phyloP scores from a whole-genome alignment of 2,797 vertebrate genomes.

The Alosa sapidissima region DNA sequence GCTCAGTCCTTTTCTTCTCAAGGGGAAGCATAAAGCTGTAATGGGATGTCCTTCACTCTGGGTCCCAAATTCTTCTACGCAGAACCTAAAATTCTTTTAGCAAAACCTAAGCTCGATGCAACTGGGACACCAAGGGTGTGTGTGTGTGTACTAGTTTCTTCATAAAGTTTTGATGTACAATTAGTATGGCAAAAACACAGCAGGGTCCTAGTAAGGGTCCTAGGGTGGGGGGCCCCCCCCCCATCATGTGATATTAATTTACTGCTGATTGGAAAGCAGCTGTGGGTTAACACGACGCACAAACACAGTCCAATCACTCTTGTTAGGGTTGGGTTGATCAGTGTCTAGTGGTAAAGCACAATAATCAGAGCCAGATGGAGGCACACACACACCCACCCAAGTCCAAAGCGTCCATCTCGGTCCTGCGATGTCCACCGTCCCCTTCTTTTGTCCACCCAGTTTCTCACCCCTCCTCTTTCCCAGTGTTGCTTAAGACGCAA shows the following conservation, averaged over 20 bases:
- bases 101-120: not conserved
- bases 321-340: not conserved
- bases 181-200: too few species aligned
- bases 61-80: not conserved
- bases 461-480: not conserved
- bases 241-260: not conserved
- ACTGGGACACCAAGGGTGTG: not conserved
- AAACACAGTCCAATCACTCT: not conserved
- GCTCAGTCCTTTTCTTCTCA: not conserved
- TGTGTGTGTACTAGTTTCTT: not conserved
- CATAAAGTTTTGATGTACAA: too few species aligned
- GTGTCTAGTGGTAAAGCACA: not conserved
- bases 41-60: constrained; percentile 22
- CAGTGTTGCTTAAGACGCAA: not conserved
- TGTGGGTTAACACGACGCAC: not conserved
- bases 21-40: not conserved
- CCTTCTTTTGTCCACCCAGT: not conserved
- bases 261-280: constrained; percentile 39
- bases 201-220: too few species aligned
- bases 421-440: not conserved
- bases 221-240: too few species aligned
- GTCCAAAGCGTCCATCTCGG: not conserved
- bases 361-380: constrained; percentile 34
- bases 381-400: not conserved
- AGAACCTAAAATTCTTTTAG: not conserved